Evolutionary conservation across 2,888 invertebrate species (phyloP), one percentile per base, ranked within the genome.

Genomic region (Acleris emargana): DNA sequence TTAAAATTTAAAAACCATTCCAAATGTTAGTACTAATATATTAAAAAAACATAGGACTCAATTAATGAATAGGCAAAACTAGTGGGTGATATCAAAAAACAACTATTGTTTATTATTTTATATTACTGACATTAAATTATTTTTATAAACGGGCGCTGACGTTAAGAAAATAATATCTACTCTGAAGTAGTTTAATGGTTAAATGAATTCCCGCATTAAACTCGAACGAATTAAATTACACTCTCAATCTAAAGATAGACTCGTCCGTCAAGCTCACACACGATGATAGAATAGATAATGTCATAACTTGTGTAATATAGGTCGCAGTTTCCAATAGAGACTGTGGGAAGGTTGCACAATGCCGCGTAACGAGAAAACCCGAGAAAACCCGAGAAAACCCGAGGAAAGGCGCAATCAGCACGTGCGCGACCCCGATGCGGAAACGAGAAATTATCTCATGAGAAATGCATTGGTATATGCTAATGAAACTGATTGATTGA

Each of bases 241-340:
- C 6, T 45, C 17, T 5, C 45, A 17, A 45, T 16, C 45, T n/a
- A n/a, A 45, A 45, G 45, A n/a, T 7, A n/a, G 7, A 45, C n/a
- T 45, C 17, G 17, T 2, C 6, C 0, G 17, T 45, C n/a, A 16
- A 45, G 7, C 45, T 5, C n/a, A 38, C 38, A 9, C 43, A 2
- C 17, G 7, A 49, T 17, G 13, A 49, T 11, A n/a, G 11, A 17
- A 6, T 68, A 68, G 62, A 67, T 59, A 67, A 58, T 52, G 63
- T 64, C 59, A 60, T 60, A 52, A 58, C 32, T 20, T 49, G 43
- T 54, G 72, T 60, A 64, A 76, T 76, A 76, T 71, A 68, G 72
- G 72, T 69, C 73, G 62, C 55, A 69, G 70, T 81, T 79, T 80
- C 78, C 78, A 80, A 76, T 70, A 75, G 75, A 75, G 71, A 76